These are phyloP conservation scores for Heliconius hermathena DNA, from an alignment of 1,140 invertebrate genomes.

Conservation along the genomic window DNA sequence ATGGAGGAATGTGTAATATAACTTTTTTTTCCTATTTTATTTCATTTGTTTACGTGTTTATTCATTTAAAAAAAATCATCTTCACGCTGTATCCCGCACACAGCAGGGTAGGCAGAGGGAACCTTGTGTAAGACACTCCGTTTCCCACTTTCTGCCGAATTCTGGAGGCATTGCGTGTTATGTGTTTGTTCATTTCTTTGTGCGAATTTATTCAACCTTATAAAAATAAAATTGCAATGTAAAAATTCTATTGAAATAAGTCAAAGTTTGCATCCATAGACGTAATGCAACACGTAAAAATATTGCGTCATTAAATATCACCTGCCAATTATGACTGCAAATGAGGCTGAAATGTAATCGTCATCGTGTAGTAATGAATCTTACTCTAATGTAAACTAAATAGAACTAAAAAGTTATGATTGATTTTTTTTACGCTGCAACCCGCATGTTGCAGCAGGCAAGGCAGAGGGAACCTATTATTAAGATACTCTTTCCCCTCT, in stretches of 20 bases:
- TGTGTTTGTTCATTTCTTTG: not conserved
- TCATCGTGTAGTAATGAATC: not conserved
- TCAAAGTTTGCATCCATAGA: not conserved
- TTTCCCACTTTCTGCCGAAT: too few relatives aligned
- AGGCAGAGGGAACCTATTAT: too few relatives aligned
- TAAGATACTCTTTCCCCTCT: too few relatives aligned
- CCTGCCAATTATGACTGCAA: constrained; percentile 21
- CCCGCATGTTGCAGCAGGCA: too few relatives aligned
- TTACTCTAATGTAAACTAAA: not conserved
- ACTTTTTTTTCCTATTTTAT: not conserved
- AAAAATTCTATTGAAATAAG: constrained; percentile 1
- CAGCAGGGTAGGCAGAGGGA: too few relatives aligned
- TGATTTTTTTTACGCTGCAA: too few relatives aligned
- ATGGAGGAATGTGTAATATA: not conserved
- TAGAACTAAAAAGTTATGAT: not conserved
- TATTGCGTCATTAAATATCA: constrained; percentile 26
- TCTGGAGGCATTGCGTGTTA: too few relatives aligned
- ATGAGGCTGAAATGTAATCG: constrained; percentile 12
- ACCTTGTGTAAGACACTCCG: too few relatives aligned
- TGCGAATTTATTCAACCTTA: not conserved
- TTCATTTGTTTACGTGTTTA: not conserved
- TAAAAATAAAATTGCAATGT: not conserved
- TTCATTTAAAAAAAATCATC: too few relatives aligned
- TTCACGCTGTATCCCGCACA: too few relatives aligned
- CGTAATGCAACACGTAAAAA: constrained; percentile 7